These are phyloP conservation scores for Melanotus villosus DNA, from an alignment of 2,888 invertebrate genomes.

Conservation along the genomic window DNA sequence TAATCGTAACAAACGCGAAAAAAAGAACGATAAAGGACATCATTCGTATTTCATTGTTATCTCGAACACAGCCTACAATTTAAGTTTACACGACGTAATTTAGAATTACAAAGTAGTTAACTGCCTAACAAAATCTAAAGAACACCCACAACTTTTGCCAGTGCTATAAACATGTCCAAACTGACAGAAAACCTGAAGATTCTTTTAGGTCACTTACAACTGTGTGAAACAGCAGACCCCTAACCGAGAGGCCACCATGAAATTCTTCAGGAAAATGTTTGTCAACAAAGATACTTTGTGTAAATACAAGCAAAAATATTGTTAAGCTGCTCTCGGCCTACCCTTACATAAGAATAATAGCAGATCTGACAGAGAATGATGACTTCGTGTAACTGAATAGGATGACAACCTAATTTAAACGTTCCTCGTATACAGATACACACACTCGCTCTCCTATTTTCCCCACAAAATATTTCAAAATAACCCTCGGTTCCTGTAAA, in stretches of 20 bases:
- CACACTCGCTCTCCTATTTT: not conserved
- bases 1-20: too few relatives aligned
- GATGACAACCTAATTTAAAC: conserved; percentile 66
- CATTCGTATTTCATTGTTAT: not conserved
- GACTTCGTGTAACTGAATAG: conserved; percentile 61
- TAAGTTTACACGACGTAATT: conserved; percentile 16
- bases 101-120: conserved; percentile 32
- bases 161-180: conserved; percentile 57
- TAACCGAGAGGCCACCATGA: conserved; percentile 66
- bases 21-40: too few relatives aligned
- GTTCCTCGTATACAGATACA: conserved; percentile 44
- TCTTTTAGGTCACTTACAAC: conserved; percentile 61
- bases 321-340: conserved; percentile 55
- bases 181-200: conserved; percentile 47
- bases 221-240: conserved; percentile 63
- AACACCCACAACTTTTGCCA: conserved; percentile 53
- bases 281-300: conserved; percentile 67
- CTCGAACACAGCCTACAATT: not conserved
- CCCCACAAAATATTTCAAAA: conserved; percentile 40
- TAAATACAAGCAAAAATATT: conserved; percentile 65
- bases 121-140: conserved; percentile 39
- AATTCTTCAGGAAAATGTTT: conserved; percentile 68
- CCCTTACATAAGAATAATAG: conserved; percentile 60
- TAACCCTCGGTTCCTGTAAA: conserved; percentile 9
- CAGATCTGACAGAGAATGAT: conserved; percentile 65